Conservation (phyloP, 2,888 invertebrate species). For the Nephrotoma flavescens region DNA sequence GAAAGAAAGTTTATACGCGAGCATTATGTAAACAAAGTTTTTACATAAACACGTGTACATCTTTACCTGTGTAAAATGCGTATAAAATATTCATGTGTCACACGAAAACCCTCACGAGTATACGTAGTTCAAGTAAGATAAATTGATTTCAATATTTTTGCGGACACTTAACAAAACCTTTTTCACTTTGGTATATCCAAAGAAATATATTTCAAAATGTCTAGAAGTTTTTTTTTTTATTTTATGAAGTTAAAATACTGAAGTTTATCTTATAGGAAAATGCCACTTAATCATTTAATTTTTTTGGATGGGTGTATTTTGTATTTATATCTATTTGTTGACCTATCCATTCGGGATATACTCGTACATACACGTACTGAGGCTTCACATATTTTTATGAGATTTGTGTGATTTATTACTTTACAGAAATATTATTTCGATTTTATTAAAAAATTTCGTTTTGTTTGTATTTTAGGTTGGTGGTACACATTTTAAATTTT, state of each 20-base stretch:
- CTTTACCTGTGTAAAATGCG: no score
- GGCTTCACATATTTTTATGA: neutral
- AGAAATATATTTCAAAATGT: neutral
- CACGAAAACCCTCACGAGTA: no score
- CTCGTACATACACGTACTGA: neutral
- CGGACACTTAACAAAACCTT: neutral
- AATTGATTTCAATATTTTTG: neutral
- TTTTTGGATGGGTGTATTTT: neutral
- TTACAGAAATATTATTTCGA: neutral
- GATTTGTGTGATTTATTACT: neutral
- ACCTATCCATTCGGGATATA: neutral
- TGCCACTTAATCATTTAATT: neutral
- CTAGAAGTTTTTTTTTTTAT: neutral
- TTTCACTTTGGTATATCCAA: neutral
- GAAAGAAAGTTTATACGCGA: no score
- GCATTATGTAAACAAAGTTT: no score
- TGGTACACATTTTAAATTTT: neutral
- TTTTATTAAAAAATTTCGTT: neutral
- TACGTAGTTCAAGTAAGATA: neutral
- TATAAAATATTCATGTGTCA: no score
- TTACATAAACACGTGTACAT: no score
- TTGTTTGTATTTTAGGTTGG: neutral
- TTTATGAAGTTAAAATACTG: neutral
- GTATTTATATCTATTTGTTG: neutral
- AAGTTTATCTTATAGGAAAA: neutral